Base-by-base conservation (phyloP, 2,113 vertebrate species). In the Diphyllodes magnificus region DNA sequence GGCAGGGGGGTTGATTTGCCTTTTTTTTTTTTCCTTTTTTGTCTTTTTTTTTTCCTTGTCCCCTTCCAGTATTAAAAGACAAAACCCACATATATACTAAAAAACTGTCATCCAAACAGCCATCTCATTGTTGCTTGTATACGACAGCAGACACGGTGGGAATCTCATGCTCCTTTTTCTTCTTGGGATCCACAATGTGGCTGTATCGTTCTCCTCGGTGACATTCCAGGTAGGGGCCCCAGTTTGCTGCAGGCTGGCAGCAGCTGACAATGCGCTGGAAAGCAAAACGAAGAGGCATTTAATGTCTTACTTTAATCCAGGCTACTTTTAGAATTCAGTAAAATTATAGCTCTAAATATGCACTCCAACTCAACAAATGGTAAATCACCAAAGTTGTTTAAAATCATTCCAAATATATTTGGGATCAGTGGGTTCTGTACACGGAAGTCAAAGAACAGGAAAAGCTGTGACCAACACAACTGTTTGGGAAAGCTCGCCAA, bases 221-320 rank as follows among this genome's bases (percentile, higher is more conserved):
- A n/a, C 92, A 12, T 19, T 98, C 98, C 96, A 99, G 96, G 90
- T 98, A 99, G 10, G 99, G 99, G 14, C 98, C 99, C 99, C 99
- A 99, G 57, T 98, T 98, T 51, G 98, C 87, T 79, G 98, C 82
- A 5, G 99, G 98, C 39, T 83, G 97, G 86, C 98, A 99, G 81
- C 98, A 95, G 21, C 85, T 97, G 84, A 93, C 92, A 47, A 99
- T 57, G 42, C 99, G 98, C 99, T 99, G 95, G 54, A 90, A 96
- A 79, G 63, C 45, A 90, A 89, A 68, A 50, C 5, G 25, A 90
- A 77, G 39, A 94, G 33, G 7, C 6, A 18, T 45, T 77, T 28
- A 8, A 59, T 9, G 6, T 50, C 44, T 66, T 24, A 13, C 23
- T 50, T 65, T 10, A 56, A 10, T 16, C 19, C 33, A 22, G 44